phyloP scores from a whole-genome alignment of 2,113 vertebrate species.

The Typhlomys cinereus region DNA sequence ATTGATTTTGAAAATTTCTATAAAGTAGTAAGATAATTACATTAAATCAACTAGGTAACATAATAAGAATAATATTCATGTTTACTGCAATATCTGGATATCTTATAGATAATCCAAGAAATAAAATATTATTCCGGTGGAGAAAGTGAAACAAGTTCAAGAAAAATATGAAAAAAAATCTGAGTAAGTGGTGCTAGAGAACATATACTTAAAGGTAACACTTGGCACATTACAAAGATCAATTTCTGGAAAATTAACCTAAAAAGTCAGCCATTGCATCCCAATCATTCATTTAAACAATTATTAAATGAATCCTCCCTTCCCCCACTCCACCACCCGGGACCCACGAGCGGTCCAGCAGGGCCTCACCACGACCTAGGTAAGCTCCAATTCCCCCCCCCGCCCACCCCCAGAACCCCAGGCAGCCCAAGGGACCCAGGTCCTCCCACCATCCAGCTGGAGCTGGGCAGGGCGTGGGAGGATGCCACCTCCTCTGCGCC shows the following conservation, averaged over 20 bases:
- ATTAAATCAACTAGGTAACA: not conserved
- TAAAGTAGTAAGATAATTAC: not conserved
- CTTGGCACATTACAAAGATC: not conserved
- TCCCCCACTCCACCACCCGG: too few species aligned
- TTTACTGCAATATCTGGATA: not conserved
- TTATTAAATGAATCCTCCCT: not conserved
- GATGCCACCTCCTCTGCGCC: too few species aligned
- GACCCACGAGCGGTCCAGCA: too few species aligned
- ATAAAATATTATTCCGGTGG: not conserved
- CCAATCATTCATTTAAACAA: not conserved
- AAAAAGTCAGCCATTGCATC: not conserved
- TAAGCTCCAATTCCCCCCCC: too few species aligned
- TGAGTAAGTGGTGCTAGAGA: not conserved
- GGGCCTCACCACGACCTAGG: too few species aligned
- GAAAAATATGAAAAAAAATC: not conserved
- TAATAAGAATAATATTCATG: not conserved
- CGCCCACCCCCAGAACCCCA: too few species aligned
- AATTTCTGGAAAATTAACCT: slow-evolving; percentile 8
- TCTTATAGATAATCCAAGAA: not conserved
- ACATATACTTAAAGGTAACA: not conserved
- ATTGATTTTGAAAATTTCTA: not conserved
- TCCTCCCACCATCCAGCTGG: too few species aligned
- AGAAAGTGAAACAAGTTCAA: not conserved
- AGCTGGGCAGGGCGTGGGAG: too few species aligned
- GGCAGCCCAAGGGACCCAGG: too few species aligned